Conservation (phyloP, 2,797 vertebrate species). For the Masticophis lateralis region DNA sequence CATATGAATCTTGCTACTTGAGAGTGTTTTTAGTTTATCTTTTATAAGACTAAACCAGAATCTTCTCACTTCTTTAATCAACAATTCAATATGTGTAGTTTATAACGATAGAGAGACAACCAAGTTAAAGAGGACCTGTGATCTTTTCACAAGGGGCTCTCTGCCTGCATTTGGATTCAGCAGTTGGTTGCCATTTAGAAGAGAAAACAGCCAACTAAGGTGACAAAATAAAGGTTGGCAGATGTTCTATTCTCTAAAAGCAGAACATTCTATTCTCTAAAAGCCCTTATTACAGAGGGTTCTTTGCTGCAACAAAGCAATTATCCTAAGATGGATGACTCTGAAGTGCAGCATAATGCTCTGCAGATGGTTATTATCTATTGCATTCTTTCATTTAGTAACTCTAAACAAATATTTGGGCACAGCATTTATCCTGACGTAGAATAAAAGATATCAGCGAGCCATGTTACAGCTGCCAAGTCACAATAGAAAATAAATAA, state of each 20-base stretch:
- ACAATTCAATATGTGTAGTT: not conserved
- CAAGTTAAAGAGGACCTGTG: not conserved
- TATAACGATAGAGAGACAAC: not conserved
- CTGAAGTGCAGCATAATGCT: not conserved
- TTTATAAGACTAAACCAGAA: not conserved
- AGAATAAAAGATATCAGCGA: not conserved
- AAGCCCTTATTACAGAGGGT: not conserved
- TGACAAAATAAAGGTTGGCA: not conserved
- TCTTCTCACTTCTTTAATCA: not conserved
- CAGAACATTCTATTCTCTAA: not conserved
- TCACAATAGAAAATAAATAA: constrained; percentile 4
- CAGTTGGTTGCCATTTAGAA: not conserved
- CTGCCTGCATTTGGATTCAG: not conserved
- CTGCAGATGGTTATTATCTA: not conserved
- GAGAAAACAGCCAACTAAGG: not conserved
- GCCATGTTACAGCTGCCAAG: not conserved
- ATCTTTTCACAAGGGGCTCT: not conserved
- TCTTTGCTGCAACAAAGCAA: not conserved
- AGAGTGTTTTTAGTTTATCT: not conserved
- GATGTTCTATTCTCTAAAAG: not conserved
- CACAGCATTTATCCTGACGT: constrained; percentile 5
- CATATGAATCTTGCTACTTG: not conserved
- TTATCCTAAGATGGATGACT: constrained; percentile 3
- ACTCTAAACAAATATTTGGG: constrained; percentile 1
- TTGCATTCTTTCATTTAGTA: constrained; percentile 35